Conservation (phyloP, 2,113 vertebrate genomes). For the Buteo buteo region DNA sequence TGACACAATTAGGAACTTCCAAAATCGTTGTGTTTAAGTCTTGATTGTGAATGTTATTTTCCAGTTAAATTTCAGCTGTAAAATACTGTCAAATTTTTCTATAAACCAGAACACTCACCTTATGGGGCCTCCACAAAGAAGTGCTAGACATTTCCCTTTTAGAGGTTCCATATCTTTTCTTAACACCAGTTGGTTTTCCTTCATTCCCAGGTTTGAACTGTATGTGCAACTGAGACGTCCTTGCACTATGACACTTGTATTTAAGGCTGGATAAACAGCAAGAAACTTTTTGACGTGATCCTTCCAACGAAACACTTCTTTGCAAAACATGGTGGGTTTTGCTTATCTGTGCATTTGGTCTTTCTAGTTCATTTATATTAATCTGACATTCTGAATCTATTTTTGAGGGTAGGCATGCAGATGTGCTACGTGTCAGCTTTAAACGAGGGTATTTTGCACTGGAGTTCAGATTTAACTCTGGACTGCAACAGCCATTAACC, state of each 20-base stretch:
- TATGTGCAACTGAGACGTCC: conserved; percentile 87
- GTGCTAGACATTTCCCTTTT: conserved; percentile 58
- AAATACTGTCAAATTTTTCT: neutral
- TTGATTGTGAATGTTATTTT: neutral
- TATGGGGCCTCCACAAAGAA: conserved; percentile 61
- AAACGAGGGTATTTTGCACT: conserved; percentile 37
- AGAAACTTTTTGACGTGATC: conserved; percentile 79
- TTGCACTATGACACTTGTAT: conserved; percentile 70
- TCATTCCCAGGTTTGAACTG: conserved; percentile 83
- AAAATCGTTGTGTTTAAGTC: accelerated
- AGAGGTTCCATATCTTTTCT: conserved; percentile 60
- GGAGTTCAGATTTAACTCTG: conserved; percentile 55
- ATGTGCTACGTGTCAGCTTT: conserved; percentile 78
- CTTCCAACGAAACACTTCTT: conserved; percentile 91
- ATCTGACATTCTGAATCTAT: conserved; percentile 56
- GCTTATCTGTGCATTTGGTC: conserved; percentile 60
- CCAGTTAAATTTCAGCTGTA: neutral
- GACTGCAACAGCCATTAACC: conserved; percentile 48
- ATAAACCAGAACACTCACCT: conserved; percentile 79
- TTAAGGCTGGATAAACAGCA: conserved; percentile 84
- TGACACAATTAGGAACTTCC: neutral
- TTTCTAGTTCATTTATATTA: conserved; percentile 50
- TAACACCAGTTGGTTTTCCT: conserved; percentile 64
- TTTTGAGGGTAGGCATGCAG: conserved; percentile 69
- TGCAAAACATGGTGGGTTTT: conserved; percentile 76